These are phyloP conservation scores for Corapipo altera DNA, from an alignment of 2,113 vertebrate species.

Conservation along the genomic window DNA sequence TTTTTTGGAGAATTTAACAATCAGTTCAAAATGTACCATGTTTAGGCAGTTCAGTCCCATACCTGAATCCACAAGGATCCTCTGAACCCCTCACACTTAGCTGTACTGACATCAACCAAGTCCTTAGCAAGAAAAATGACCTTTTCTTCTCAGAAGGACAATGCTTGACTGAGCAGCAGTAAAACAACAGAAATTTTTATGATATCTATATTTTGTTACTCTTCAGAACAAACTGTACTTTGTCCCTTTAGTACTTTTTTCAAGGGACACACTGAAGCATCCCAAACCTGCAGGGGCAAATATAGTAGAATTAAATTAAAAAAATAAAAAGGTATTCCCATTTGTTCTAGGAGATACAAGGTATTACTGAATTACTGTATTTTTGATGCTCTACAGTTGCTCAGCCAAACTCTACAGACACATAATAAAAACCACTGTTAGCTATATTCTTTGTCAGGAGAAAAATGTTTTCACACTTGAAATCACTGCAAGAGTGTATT, in stretches of 20 bases:
- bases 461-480: neutral
- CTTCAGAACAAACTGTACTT: neutral
- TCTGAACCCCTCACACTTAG: neutral
- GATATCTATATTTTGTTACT: neutral
- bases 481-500: neutral
- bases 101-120: neutral
- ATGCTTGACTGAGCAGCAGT: neutral
- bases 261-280: neutral
- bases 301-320: neutral
- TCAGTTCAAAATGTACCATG: neutral
- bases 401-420: neutral
- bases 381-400: neutral
- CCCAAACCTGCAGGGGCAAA: neutral
- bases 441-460: neutral
- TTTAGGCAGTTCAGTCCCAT: accelerated
- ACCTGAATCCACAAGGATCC: neutral
- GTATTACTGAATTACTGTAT: neutral
- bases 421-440: neutral
- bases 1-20: neutral
- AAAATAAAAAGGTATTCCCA: neutral
- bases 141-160: neutral
- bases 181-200: neutral
- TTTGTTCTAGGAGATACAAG: neutral
- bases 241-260: neutral
- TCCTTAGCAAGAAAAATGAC: neutral